Base-by-base conservation (phyloP, 1,140 invertebrate species). In the Acromyrmex charruanus region DNA sequence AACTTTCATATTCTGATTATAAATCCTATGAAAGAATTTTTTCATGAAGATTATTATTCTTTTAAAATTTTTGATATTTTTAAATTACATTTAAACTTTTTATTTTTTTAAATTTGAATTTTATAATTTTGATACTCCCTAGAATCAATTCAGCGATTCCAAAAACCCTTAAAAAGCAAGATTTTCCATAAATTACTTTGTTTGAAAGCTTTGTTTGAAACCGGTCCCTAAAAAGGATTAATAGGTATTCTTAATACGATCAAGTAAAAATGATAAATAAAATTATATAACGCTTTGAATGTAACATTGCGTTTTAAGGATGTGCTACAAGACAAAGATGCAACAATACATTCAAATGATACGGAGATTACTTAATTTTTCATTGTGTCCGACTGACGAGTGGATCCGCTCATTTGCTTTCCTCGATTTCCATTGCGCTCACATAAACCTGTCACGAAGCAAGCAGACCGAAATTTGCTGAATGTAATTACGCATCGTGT, bases 361-460 rank as follows among this genome's bases (percentile, higher is more conserved):
- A 12, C 14, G 53, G 49, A 44, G 31, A 5, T 51, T 1, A 2
- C 1, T 58, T 31, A n/a, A 14, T 12, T 58, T 49, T 55, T 39
- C 21, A 35, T 25, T 5, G 28, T 28, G 7, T 18, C 49, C 6
- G 9, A 71, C 3, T 72, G 44, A 21, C 5, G 10, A 16, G n/a
- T 7, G 16, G 63, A 87, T 51, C 10, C 31, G 58, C 28, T 89
- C 44, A 31, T 86, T 77, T 25, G 25, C 53, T 87, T 85, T 90
- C 63, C 72, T 84, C 35, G 18, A 66, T 65, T 77, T 44, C 39
- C 39, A 25, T n/a, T 10, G 51, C 5, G 28, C 31, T 44, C 25
- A 21, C 21, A 6, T 16, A 68, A 77, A 35, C 69, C 4, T 28
- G 58, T 58, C 39, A 55, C n/a, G 75, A 84, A 65, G 49, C 14